These are phyloP conservation scores for Drosophila kanekoi DNA, from an alignment of 2,888 invertebrate species.

Conservation along the genomic window DNA sequence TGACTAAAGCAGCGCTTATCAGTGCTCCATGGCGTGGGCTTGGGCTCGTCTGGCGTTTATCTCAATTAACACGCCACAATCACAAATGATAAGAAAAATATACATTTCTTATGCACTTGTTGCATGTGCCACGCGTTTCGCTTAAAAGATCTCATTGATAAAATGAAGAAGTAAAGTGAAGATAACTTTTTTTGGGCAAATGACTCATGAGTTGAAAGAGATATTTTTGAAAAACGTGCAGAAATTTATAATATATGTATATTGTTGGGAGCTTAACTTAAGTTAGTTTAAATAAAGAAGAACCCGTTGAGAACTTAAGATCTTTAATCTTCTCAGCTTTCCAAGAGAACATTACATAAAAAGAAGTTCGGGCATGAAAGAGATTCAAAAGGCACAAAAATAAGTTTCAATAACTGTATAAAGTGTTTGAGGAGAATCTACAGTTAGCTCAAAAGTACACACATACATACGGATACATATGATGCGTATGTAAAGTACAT, in stretches of 20 bases:
- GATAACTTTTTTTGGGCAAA: not conserved
- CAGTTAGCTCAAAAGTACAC: too few relatives aligned
- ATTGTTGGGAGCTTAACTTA: not conserved
- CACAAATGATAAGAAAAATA: not conserved
- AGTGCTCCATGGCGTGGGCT: slow-evolving; percentile 15
- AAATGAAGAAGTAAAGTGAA: slow-evolving; percentile 2
- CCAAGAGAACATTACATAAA: too few relatives aligned
- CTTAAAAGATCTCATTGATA: slow-evolving; percentile 42
- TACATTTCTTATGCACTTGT: not conserved
- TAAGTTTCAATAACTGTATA: too few relatives aligned
- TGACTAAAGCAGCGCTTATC: slow-evolving; percentile 39
- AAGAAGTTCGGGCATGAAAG: too few relatives aligned
- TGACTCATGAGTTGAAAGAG: slow-evolving; percentile 28
- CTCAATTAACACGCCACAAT: slow-evolving; percentile 19
- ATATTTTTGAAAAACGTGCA: slow-evolving; percentile 27
- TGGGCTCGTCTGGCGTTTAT: slow-evolving; percentile 19
- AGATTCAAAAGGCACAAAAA: too few relatives aligned
- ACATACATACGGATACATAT: too few relatives aligned
- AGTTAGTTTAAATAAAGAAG: too few relatives aligned
- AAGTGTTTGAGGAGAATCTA: too few relatives aligned
- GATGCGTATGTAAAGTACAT: too few relatives aligned
- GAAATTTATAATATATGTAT: slow-evolving; percentile 4
- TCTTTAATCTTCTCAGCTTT: too few relatives aligned
- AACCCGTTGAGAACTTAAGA: too few relatives aligned
- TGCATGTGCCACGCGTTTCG: not conserved